Evolutionary conservation across 30 jellyfish, hydroid and myxozoan genomes (phyloP).

Genomic region (Aurelia sp.): DNA sequence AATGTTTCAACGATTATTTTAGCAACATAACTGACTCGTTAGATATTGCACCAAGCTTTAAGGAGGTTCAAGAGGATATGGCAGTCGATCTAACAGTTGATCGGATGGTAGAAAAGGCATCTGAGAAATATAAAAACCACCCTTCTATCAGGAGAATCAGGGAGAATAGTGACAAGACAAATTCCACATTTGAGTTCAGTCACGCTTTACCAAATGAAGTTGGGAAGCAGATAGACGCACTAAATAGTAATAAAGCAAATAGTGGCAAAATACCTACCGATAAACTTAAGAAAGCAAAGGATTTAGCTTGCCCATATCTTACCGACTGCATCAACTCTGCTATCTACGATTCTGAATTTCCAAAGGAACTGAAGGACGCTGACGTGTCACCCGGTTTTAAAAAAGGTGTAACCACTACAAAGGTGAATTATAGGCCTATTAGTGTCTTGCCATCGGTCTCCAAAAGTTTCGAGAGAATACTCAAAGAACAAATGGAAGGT

Average conservation of each 20-base stretch:
- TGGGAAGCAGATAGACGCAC: not conserved
- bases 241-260: not conserved
- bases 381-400: not conserved
- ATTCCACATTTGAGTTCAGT: not conserved
- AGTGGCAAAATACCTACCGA: not conserved
- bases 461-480: too few relatives aligned
- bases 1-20: constrained; percentile 16
- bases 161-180: not conserved
- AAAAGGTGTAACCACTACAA: too few relatives aligned
- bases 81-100: not conserved
- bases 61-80: not conserved
- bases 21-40: constrained; percentile 9
- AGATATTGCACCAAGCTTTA: not conserved
- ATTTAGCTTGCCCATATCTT: not conserved
- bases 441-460: too few relatives aligned
- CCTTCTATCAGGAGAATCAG: constrained; percentile 9
- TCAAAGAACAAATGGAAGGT: too few relatives aligned
- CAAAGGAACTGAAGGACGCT: not conserved
- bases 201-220: not conserved
- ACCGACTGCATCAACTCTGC: not conserved
- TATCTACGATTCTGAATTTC: not conserved
- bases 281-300: not conserved
- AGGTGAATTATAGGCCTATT: too few relatives aligned
- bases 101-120: not conserved
- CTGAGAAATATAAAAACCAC: constrained; percentile 3